Base-by-base conservation (phyloP, 2,888 invertebrate species). In the Hypena proboscidalis region DNA sequence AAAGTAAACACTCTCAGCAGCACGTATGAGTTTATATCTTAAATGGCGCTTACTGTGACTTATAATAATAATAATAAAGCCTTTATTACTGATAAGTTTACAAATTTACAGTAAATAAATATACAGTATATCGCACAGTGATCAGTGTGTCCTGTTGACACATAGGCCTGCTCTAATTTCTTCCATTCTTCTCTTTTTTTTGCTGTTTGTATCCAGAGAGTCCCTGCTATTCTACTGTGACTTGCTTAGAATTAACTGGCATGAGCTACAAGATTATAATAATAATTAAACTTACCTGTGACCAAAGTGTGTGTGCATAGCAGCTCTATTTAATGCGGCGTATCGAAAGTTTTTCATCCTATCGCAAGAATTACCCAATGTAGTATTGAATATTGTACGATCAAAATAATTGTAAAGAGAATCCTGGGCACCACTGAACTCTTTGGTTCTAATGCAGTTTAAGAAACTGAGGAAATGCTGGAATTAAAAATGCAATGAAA, bases 391-490 rank as follows among this genome's bases (percentile, higher is more conserved):
- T 20, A 90, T 76, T 58, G 93, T 92, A 67, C 94, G 92, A 79
- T 97, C 96, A 80, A 97, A 96, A 80, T 95, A 97, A 79, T 96
- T 95, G 85, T 94, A 95, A 37, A 95, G 91, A 70, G 94, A 97
- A 69, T 95, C 96, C 70, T 95, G 91, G 3, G 94, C 96, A 17
- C 94, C 97, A 69, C 96, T 96, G 74, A 95, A 97, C 78, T 98
- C 98, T 65, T 95, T 95, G 25, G 97, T 94, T 11, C 98, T 92
- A 48, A 98, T 85, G 72, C 95, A 96, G 83, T 98, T 98, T 74
- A 98, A 88, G 77, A 97, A 98, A 70, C 96, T 97, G 23, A 98
- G 91, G 74, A 96, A 98, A 88, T 98, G 97, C 96, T 97, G 86
- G 49, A 93, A 93, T 53, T 37, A 20, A 40, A 21, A n/a, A n/a